Base-by-base conservation (phyloP, 2,888 invertebrate species). In the Lepidonotus clava region DNA sequence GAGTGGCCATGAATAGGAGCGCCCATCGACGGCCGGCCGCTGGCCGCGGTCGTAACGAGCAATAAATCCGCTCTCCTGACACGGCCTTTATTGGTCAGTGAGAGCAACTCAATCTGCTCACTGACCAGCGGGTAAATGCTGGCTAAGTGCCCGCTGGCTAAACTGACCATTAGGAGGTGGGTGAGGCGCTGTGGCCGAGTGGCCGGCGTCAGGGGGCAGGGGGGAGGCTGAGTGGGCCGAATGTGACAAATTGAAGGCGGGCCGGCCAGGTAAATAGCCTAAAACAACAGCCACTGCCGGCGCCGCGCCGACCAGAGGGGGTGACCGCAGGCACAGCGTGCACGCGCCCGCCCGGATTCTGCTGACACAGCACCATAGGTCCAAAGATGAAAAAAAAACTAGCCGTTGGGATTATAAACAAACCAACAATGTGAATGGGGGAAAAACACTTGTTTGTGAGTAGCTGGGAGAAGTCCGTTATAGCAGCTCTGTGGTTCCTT, bases 121-220 rank as follows among this genome's bases (percentile, higher is more conserved):
- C 71, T 71, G 71, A 71, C 71, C 71, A 71, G 36, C 71, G 34
- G 71, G 38, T 71, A 71, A 71, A 71, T 71, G 38, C 38, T 71
- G 36, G 71, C 71, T 38, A 71, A 71, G 71, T 71, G 71, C 71
- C 71, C 71, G 71, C 71, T 38, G 71, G 71, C 71, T 38, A 71
- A 71, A 71, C 36, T 71, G 71, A 71, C 71, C 71, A 71, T 71
- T 71, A 71, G 71, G 71, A 5, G 14, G 46, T 46, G 46, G 46
- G n/a, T n/a, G n/a, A n/a, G n/a, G n/a, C n/a, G n/a, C n/a, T n/a
- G n/a, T n/a, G n/a, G n/a, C n/a, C 46, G 56, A 24, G 18, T 18
- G n/a, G 56, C 18, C 5, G 56, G 56, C 5, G 56, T n/a, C n/a
- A 5, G 5, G 56, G 56, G 56, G 36, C 21, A 38, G 38, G 71